These are phyloP conservation scores for Dolichallabes microphthalmus DNA, from an alignment of 2,113 vertebrate genomes.

Conservation along the genomic window DNA sequence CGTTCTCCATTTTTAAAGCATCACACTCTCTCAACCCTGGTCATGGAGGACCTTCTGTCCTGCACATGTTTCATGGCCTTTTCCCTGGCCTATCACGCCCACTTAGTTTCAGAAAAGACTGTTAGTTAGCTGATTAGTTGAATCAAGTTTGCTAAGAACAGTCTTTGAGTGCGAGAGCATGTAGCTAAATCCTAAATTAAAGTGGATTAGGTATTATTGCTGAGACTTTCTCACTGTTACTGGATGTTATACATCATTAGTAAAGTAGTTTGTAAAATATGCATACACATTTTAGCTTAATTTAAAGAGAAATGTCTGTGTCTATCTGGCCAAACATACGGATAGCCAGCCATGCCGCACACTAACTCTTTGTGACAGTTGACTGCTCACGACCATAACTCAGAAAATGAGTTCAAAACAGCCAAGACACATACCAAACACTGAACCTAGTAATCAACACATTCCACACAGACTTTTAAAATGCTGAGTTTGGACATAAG, in stretches of 20 bases:
- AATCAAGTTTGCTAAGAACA: too few species aligned
- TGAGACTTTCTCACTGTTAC: background rate
- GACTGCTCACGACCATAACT: background rate
- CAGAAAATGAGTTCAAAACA: slow-evolving; percentile 16
- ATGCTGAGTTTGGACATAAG: slow-evolving; percentile 22
- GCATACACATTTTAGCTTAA: background rate
- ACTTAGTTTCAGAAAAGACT: too few species aligned
- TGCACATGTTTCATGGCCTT: too few species aligned
- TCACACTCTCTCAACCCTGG: too few species aligned
- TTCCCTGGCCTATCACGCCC: too few species aligned
- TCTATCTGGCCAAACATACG: background rate
- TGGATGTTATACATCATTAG: background rate
- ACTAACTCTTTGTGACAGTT: slow-evolving; percentile 14
- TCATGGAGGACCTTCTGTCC: too few species aligned
- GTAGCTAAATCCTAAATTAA: background rate
- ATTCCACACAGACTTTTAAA: background rate
- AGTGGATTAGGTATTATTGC: background rate
- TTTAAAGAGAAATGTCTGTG: background rate
- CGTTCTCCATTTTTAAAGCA: background rate
- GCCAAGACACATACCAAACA: slow-evolving; percentile 2
- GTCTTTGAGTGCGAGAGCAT: background rate
- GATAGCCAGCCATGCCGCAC: background rate
- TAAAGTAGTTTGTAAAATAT: background rate
- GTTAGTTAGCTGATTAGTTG: too few species aligned
- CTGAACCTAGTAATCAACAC: slow-evolving; percentile 35